Conservation (phyloP, 2,113 vertebrate species). For the Perognathus longimembris region DNA sequence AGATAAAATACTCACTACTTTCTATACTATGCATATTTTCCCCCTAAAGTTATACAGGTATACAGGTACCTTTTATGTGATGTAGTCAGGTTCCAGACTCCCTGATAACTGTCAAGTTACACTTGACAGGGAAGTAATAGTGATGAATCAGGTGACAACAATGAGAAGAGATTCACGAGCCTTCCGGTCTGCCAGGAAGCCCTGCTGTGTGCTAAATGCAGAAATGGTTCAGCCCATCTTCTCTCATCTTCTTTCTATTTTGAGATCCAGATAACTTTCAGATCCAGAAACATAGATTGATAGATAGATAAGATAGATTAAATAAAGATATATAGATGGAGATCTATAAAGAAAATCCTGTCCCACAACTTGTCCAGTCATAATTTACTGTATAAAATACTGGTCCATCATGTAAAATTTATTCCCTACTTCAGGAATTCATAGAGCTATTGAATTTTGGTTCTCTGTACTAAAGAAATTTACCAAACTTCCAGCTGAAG, state of each 20-base stretch:
- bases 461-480: not conserved
- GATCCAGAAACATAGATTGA: not conserved
- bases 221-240: not conserved
- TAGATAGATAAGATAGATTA: no score
- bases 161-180: not conserved
- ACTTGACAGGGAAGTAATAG: slow-evolving; percentile 15
- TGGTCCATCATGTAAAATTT: not conserved
- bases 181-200: not conserved
- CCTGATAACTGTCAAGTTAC: not conserved
- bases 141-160: slow-evolving; percentile 12
- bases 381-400: not conserved
- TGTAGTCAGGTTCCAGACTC: slow-evolving; percentile 16
- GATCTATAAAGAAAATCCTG: not conserved
- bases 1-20: slow-evolving; percentile 10
- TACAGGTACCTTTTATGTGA: not conserved
- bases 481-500: not conserved
- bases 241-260: slow-evolving; percentile 9
- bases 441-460: not conserved
- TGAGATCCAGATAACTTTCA: not conserved
- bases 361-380: not conserved
- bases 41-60: slow-evolving; percentile 11
- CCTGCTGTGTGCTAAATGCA: not conserved
- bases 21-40: not conserved
- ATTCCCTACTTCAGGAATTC: not conserved
- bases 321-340: not conserved